A percentile compares a stretch with the other conserved stretches of the same genome.
Conservation (phyloP, 1,140 invertebrate species). For the Zelostemma sp. region DNA sequence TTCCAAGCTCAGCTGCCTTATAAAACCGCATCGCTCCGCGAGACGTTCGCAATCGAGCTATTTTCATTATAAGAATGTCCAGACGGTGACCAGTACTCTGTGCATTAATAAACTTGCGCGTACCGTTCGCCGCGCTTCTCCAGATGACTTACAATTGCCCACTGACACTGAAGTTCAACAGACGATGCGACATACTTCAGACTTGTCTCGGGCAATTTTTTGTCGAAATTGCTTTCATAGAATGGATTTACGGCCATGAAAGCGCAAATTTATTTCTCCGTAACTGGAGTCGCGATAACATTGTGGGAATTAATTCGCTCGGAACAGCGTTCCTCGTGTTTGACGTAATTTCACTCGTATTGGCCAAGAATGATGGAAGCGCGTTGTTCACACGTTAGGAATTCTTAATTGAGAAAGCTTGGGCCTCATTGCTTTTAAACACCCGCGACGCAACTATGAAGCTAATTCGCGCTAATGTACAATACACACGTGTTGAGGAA, state of each 20-base stretch:
- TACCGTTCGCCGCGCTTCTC: constrained; percentile 22
- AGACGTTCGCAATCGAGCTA: constrained; percentile 20
- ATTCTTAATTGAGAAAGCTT: constrained; percentile 40
- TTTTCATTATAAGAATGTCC: constrained; percentile 26
- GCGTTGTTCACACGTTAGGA: not conserved
- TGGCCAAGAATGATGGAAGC: not conserved
- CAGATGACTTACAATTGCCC: constrained; percentile 18
- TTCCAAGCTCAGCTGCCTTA: constrained; percentile 27
- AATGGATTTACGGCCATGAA: constrained; percentile 20
- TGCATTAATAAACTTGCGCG: constrained; percentile 32
- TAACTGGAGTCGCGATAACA: too few relatives aligned
- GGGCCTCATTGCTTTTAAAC: constrained; percentile 30
- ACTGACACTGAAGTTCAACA: constrained; percentile 36
- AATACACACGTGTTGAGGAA: constrained; percentile 51
- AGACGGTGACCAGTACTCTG: constrained; percentile 29
- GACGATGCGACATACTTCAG: constrained; percentile 20
- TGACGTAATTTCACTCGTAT: not conserved
- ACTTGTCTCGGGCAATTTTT: not conserved
- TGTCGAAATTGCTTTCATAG: constrained; percentile 17
- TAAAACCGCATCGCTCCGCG: constrained; percentile 19
- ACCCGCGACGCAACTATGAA: constrained; percentile 11
- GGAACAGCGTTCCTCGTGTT: not conserved
- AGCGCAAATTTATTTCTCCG: not conserved
- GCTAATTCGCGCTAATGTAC: constrained; percentile 60
- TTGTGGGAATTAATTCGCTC: constrained; percentile 12